Evolutionary conservation across 1,140 invertebrate species (phyloP).

Genomic region (Atta cephalotes): DNA sequence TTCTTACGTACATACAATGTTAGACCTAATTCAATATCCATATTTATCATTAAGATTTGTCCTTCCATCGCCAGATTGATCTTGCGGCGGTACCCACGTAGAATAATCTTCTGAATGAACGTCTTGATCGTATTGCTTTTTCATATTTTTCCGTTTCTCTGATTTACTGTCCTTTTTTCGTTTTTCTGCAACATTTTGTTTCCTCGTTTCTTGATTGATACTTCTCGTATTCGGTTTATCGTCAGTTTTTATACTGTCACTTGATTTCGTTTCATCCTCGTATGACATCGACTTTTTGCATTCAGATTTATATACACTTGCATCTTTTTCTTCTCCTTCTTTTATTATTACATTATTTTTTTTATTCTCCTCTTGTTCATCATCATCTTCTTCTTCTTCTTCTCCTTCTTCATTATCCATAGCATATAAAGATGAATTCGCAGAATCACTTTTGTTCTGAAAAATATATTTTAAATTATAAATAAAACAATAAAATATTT

Average conservation of each 20-base stretch:
- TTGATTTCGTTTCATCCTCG: neutral
- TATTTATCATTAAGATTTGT: slow-evolving; percentile 94
- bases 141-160: slow-evolving; percentile 29
- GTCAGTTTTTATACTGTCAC: neutral
- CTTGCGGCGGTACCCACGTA: slow-evolving; percentile 91
- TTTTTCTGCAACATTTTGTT: slow-evolving; percentile 23
- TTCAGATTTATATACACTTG: neutral
- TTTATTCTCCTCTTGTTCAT: neutral
- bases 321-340: neutral
- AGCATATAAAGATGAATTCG: neutral
- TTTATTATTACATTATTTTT: neutral
- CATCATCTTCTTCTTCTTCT: neutral
- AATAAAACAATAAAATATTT: neutral
- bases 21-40: slow-evolving; percentile 89
- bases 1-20: neutral
- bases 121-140: slow-evolving; percentile 84
- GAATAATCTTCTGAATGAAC: slow-evolving; percentile 89
- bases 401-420: slow-evolving; percentile 21
- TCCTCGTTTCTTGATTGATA: neutral
- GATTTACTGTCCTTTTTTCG: slow-evolving; percentile 30
- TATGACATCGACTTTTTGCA: neutral
- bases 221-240: neutral
- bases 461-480: slow-evolving; percentile 11
- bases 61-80: slow-evolving; percentile 93
- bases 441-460: slow-evolving; percentile 23